Percentiles rank a stretch among this genome's conserved stretches.
Evolutionary conservation across 2,113 vertebrate genomes (phyloP).

Genomic region (Antechinus stuartii): DNA sequence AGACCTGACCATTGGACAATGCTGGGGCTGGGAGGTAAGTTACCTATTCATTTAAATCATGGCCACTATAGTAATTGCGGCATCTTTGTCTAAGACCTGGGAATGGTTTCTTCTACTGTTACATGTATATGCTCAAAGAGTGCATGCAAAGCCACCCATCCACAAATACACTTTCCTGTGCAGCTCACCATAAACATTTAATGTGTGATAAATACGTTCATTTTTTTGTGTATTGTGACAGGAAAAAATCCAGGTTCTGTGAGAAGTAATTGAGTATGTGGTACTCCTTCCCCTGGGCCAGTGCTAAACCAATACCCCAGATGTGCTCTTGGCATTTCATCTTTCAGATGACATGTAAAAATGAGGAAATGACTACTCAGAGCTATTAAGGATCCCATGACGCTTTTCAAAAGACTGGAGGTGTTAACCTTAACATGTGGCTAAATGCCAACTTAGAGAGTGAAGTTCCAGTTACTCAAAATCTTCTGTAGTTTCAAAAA

Average conservation of each 20-base stretch:
- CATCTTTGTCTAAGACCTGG: not conserved
- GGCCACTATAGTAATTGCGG: not conserved
- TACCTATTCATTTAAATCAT: not conserved
- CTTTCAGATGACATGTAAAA: slow-evolving; percentile 64
- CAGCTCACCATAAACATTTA: not conserved
- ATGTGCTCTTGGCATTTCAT: slow-evolving; percentile 62
- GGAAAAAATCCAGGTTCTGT: slow-evolving; percentile 42
- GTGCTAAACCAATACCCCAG: slow-evolving; percentile 64
- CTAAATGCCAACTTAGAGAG: slow-evolving; percentile 29
- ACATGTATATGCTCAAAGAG: not conserved
- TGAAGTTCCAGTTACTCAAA: slow-evolving; percentile 18
- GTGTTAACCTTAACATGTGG: slow-evolving; percentile 13
- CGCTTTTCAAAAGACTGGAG: slow-evolving; percentile 26
- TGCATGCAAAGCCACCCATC: rapidly evolving
- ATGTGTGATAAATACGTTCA: not conserved
- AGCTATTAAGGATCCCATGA: slow-evolving; percentile 46
- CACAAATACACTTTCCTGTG: not conserved
- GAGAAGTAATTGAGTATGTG: slow-evolving; percentile 70
- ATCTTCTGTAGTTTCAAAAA: slow-evolving; percentile 22
- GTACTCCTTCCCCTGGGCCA: slow-evolving; percentile 56
- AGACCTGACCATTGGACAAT: not conserved
- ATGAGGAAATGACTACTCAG: slow-evolving; percentile 48
- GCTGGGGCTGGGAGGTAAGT: not conserved
- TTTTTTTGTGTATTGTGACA: slow-evolving; percentile 43
- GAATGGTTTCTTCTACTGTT: not conserved